Conservation (phyloP, 2,888 invertebrate species). For the Eurois occulta region DNA sequence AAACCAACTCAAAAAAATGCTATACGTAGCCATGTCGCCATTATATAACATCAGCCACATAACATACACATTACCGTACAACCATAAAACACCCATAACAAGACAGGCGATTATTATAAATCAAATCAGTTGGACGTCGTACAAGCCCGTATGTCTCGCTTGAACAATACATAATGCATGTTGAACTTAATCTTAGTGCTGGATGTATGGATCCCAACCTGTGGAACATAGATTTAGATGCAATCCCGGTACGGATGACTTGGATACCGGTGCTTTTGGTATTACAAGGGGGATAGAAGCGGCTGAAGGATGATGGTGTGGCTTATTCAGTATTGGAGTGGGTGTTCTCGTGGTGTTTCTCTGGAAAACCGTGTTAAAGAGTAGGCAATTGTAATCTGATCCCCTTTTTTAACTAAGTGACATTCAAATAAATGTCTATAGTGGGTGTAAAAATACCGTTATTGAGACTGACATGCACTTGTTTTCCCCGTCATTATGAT, state of each 20-base stretch:
- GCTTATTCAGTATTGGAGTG: not conserved
- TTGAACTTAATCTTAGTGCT: conserved; percentile 59
- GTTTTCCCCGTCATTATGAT: too few species aligned
- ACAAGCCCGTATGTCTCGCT: conserved; percentile 24
- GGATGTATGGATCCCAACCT: conserved; percentile 58
- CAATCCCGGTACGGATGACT: conserved; percentile 47
- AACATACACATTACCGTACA: not conserved
- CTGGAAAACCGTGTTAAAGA: not conserved
- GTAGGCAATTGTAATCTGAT: too few species aligned
- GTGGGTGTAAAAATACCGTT: too few species aligned
- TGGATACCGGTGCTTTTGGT: conserved; percentile 39
- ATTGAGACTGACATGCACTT: too few species aligned
- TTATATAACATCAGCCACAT: too few species aligned
- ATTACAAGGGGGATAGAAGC: conserved; percentile 29
- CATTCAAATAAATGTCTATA: not conserved
- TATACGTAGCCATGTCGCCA: too few species aligned
- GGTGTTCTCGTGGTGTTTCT: not conserved
- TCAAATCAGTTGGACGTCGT: conserved; percentile 43
- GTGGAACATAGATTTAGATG: conserved; percentile 60
- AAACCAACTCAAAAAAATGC: too few species aligned
- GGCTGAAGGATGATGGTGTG: not conserved
- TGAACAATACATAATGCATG: conserved; percentile 64
- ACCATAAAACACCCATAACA: conserved; percentile 33
- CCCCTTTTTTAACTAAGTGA: not conserved
- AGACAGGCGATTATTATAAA: conserved; percentile 55